Percentiles rank a stretch among this genome's conserved stretches.
These are phyloP conservation scores for Gymnocypris eckloni DNA, from an alignment of 2,797 vertebrate species.

Conservation along the genomic window DNA sequence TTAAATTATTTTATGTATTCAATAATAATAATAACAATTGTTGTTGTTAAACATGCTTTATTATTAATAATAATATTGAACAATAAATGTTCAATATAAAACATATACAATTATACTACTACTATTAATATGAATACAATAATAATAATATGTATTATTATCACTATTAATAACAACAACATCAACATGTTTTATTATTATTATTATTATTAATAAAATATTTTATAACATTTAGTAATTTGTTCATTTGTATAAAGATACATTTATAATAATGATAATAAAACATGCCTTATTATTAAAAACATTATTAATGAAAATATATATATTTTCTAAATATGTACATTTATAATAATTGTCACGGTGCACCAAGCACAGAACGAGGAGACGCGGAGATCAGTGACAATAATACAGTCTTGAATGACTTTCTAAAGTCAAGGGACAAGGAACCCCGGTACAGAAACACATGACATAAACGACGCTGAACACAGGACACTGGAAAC, in stretches of 20 bases:
- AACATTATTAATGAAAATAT: not conserved
- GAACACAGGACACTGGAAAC: no score
- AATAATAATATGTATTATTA: not conserved
- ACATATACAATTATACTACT: not conserved
- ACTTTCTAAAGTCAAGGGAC: no score
- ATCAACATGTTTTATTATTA: not conserved
- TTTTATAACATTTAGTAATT: not conserved
- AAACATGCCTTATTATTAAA: no score
- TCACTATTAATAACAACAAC: no score
- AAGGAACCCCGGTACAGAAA: no score
- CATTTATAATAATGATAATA: not conserved
- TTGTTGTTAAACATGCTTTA: not conserved
- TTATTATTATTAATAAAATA: not conserved
- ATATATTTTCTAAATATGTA: no score
- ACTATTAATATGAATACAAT: no score
- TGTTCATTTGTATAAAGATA: not conserved
- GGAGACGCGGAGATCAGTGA: no score
- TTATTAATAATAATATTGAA: not conserved
- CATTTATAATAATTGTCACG: no score
- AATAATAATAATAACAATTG: not conserved
- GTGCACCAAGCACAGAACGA: no score
- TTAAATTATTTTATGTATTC: not conserved
- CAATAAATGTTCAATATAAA: not conserved
- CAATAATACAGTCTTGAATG: no score
- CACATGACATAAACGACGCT: no score